Evolutionary conservation across 2,113 vertebrate genomes (phyloP).

Genomic region (Romanogobio albipinnatus): DNA sequence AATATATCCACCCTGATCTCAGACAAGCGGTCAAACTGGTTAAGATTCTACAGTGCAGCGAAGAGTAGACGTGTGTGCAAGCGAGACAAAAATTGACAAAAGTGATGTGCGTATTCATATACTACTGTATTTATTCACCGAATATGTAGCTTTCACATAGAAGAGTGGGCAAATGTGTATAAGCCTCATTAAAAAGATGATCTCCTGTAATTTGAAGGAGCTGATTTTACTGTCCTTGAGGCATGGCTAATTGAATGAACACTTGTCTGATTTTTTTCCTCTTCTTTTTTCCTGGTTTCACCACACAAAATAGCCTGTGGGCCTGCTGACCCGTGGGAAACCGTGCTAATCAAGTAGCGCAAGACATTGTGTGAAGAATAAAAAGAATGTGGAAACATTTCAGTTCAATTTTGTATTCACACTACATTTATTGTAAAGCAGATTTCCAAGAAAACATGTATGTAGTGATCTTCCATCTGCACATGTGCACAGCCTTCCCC

Average conservation of each 20-base stretch:
- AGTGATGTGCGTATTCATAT: background rate
- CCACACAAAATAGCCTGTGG: slow-evolving; percentile 18
- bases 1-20: slow-evolving; percentile 7
- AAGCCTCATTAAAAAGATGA: slow-evolving; percentile 39
- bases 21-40: slow-evolving; percentile 2
- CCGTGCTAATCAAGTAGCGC: slow-evolving; percentile 26
- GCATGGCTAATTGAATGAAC: slow-evolving; percentile 48
- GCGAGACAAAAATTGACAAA: background rate
- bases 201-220: slow-evolving; percentile 44
- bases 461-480: background rate
- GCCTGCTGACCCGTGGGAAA: background rate
- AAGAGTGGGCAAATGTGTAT: background rate
- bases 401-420: background rate
- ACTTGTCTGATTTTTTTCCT: background rate
- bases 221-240: slow-evolving; percentile 22
- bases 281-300: slow-evolving; percentile 22
- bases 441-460: background rate
- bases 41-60: background rate
- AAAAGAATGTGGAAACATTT: slow-evolving; percentile 6
- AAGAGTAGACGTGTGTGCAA: background rate
- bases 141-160: background rate
- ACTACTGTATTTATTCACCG: background rate
- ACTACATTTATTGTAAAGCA: background rate
- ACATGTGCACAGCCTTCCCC: background rate
- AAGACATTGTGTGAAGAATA: slow-evolving; percentile 6